Evolutionary conservation across 1,140 invertebrate genomes (phyloP).

Genomic region (Drosophila chauvacae): DNA sequence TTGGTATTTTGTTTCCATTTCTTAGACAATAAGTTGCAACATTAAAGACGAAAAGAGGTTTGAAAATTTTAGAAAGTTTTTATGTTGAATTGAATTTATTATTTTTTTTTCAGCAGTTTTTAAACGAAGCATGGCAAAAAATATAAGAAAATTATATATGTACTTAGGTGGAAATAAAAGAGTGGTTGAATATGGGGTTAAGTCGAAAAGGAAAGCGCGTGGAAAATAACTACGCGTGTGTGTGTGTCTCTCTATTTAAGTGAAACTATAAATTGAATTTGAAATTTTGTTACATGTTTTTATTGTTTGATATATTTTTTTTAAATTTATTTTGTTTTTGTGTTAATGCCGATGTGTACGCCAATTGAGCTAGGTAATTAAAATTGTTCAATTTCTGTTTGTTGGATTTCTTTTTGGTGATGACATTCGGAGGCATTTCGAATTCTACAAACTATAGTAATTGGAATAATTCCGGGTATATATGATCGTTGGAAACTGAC

Average conservation of each 20-base stretch:
- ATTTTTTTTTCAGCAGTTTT: slow-evolving; percentile 13
- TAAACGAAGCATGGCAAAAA: slow-evolving; percentile 25
- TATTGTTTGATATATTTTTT: slow-evolving; percentile 29
- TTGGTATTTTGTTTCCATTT: slow-evolving; percentile 61
- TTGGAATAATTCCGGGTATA: slow-evolving; percentile 3
- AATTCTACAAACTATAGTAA: slow-evolving; percentile 39
- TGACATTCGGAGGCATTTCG: slow-evolving; percentile 69
- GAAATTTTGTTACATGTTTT: slow-evolving; percentile 32
- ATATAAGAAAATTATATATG: slow-evolving; percentile 10
- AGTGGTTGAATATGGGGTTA: neutral
- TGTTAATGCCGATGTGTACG: slow-evolving; percentile 31
- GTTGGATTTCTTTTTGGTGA: slow-evolving; percentile 9
- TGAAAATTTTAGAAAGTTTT: slow-evolving; percentile 61
- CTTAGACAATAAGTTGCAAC: slow-evolving; percentile 84
- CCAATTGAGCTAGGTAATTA: slow-evolving; percentile 54
- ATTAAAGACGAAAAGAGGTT: slow-evolving; percentile 84
- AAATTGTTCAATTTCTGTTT: slow-evolving; percentile 28
- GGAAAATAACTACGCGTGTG: slow-evolving; percentile 21
- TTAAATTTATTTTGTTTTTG: slow-evolving; percentile 4
- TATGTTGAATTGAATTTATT: slow-evolving; percentile 23
- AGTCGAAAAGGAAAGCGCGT: slow-evolving; percentile 22
- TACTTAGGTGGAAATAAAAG: neutral
- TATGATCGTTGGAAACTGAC: slow-evolving; percentile 25
- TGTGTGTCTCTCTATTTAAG: slow-evolving; percentile 7
- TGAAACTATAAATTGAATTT: slow-evolving; percentile 30